phyloP scores from a whole-genome alignment of 1,140 invertebrate species.

The Drosophila baimaii region DNA sequence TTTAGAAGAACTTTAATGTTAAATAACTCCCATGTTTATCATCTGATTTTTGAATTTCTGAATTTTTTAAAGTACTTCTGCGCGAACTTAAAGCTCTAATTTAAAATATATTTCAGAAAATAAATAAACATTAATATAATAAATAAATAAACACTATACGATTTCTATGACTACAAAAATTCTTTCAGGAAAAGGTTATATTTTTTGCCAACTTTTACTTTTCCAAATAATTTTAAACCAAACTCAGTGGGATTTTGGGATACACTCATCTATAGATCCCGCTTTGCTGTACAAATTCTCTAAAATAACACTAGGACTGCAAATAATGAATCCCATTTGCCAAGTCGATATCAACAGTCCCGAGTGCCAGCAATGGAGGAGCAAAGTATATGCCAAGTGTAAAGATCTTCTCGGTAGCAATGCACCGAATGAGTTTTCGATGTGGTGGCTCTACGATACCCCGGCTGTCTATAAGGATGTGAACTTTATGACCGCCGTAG shows the following conservation, averaged over 20 bases:
- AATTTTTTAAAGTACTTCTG: too few relatives aligned
- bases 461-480: slow-evolving; percentile 48
- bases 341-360: slow-evolving; percentile 31
- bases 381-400: slow-evolving; percentile 32
- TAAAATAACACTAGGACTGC: not conserved
- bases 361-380: slow-evolving; percentile 61
- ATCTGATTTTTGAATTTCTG: too few relatives aligned
- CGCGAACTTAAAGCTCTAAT: too few relatives aligned
- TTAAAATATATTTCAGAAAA: too few relatives aligned
- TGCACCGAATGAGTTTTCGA: not conserved
- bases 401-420: slow-evolving; percentile 24
- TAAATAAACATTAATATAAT: too few relatives aligned
- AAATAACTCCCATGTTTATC: too few relatives aligned
- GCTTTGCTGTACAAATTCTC: too few relatives aligned
- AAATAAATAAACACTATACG: too few relatives aligned
- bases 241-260: not conserved
- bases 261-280: too few relatives aligned
- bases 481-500: slow-evolving; percentile 40
- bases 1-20: too few relatives aligned
- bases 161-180: not conserved
- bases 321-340: slow-evolving; percentile 63
- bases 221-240: too few relatives aligned
- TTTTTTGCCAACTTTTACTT: too few relatives aligned
- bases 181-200: not conserved
- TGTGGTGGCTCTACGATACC: slow-evolving; percentile 38